Percentiles rank a stretch among this genome's conserved stretches.
These are phyloP conservation scores for Cosmia trapezina DNA, from an alignment of 2,888 invertebrate species.

Conservation along the genomic window DNA sequence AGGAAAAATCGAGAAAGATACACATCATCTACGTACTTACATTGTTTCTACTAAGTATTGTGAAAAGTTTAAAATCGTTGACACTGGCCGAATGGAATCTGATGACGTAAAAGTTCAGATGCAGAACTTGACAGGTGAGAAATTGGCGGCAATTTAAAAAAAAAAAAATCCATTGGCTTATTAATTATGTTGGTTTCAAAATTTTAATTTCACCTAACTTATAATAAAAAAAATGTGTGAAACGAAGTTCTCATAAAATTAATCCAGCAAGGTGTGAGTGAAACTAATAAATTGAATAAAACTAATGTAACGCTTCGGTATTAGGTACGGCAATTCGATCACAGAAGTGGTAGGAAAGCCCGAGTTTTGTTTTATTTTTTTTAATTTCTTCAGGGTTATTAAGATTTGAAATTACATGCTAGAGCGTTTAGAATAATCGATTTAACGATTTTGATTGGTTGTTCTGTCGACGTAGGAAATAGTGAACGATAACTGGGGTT, in stretches of 20 bases:
- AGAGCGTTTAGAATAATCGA: background rate
- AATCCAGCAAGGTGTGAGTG: background rate
- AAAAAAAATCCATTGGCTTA: too few relatives aligned
- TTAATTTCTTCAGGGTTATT: conserved; percentile 22
- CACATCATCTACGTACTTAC: too few relatives aligned
- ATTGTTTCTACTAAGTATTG: too few relatives aligned
- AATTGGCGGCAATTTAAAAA: background rate
- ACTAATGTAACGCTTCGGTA: background rate
- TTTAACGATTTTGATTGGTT: background rate
- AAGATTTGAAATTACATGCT: conserved; percentile 25
- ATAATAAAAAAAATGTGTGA: background rate
- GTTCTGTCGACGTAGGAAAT: background rate
- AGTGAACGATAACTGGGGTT: background rate
- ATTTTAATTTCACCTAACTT: background rate
- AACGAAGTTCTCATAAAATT: too few relatives aligned
- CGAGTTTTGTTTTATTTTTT: conserved; percentile 9
- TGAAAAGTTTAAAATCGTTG: background rate
- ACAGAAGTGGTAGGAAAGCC: conserved; percentile 7
- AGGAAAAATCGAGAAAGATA: background rate
- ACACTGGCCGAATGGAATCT: background rate
- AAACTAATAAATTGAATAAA: conserved; percentile 9
- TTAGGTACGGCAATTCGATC: background rate
- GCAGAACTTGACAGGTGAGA: background rate
- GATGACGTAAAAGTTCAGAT: background rate
- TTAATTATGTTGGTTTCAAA: background rate